Conservation (phyloP, 2,888 invertebrate genomes). For the Smittia sp. region DNA sequence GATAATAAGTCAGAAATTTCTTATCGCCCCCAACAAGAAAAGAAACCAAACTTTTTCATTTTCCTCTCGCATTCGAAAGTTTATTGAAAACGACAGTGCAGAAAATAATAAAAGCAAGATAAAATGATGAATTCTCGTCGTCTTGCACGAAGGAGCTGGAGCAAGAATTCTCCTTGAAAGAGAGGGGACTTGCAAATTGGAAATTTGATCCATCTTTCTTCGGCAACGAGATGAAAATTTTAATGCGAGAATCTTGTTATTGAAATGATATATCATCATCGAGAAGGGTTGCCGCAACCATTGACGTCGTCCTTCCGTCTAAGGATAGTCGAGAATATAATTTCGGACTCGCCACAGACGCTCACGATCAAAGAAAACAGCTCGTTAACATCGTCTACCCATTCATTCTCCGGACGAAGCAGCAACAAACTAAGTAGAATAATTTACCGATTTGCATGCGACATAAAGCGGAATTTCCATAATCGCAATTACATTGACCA, state of each 20-base stretch:
- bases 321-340: background rate
- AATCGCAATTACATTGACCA: conserved; percentile 14
- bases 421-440: background rate
- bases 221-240: background rate
- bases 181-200: background rate
- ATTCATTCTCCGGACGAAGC: conserved; percentile 19
- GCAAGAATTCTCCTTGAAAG: background rate
- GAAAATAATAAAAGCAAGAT: conserved; percentile 1
- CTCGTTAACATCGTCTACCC: background rate
- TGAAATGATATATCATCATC: conserved; percentile 11
- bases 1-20: conserved; percentile 15
- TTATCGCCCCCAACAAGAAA: background rate
- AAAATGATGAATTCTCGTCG: conserved; percentile 5
- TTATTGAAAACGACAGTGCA: conserved; percentile 10
- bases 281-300: background rate
- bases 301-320: background rate
- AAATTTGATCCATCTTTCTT: background rate
- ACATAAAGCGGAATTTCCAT: background rate
- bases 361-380: background rate
- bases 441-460: conserved; percentile 18
- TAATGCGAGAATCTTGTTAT: conserved; percentile 13
- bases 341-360: background rate
- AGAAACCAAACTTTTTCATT: background rate
- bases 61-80: background rate
- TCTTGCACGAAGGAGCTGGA: background rate